A percentile compares a stretch with the other conserved stretches of the same genome.
These are phyloP conservation scores for Phocoena phocoena DNA, from an alignment of 2,113 vertebrate genomes.

Conservation along the genomic window DNA sequence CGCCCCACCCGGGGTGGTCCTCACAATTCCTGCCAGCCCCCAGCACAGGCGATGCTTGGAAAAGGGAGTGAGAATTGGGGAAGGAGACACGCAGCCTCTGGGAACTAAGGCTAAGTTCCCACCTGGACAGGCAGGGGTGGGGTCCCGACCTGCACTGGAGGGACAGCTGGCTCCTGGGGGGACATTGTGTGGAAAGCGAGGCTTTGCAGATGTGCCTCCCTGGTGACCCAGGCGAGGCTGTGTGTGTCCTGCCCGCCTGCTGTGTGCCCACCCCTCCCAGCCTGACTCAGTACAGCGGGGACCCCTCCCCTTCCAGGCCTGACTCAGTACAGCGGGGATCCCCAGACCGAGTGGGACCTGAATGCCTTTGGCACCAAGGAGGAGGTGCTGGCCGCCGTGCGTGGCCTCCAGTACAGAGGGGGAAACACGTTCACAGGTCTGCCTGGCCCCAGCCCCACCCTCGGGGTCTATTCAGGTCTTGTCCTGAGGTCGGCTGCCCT, in stretches of 20 bases:
- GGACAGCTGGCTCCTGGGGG: background rate
- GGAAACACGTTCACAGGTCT: constrained; percentile 96
- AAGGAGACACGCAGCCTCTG: no score
- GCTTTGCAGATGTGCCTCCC: background rate
- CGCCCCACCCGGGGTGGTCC: rapidly evolving
- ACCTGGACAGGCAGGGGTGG: background rate
- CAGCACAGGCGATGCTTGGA: background rate
- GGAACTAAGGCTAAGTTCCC: background rate
- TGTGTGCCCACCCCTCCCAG: background rate
- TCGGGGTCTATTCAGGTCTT: background rate
- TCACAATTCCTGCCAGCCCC: background rate
- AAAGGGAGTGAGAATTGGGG: background rate
- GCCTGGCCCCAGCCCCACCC: background rate
- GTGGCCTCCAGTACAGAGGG: constrained; percentile 91
- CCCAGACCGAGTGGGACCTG: constrained; percentile 95
- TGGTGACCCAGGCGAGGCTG: background rate
- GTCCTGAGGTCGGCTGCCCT: background rate
- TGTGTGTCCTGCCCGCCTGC: background rate
- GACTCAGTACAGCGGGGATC: constrained; percentile 95
- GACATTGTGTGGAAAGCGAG: background rate
- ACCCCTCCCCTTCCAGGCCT: constrained; percentile 84
- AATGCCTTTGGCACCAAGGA: constrained; percentile 87
- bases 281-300: background rate
- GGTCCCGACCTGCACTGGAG: background rate
- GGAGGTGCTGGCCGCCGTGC: constrained; percentile 89